Base-by-base conservation (phyloP, 2,888 invertebrate genomes). In the Platypus cylindrus region DNA sequence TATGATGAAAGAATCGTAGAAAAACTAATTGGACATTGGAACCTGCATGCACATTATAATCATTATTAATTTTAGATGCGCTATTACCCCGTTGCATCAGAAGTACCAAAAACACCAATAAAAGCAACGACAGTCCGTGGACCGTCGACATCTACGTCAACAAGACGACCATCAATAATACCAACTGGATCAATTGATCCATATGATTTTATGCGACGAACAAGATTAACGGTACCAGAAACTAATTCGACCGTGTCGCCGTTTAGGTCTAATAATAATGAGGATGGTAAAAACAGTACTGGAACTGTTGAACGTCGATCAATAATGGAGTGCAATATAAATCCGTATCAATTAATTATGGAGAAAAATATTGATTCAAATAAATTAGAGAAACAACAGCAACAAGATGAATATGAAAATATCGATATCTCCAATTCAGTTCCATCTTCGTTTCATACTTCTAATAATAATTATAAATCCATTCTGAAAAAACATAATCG, bases 191-290 rank as follows among this genome's bases (percentile, higher is more conserved):
- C n/a, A n/a, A n/a, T n/a, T n/a, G 81, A 86, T 61, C 86, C 86
- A 0, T 86, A 86, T 60, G 84, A 86, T 59, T 68, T 82, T 45
- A 81, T 86, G 79, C 69, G 86, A 51, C 70, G 83, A 45, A 80
- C 75, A 45, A 70, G 86, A 38, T 59, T 86, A 36, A 78, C 79
- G 30, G 78, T 79, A 2, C 62, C 69, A 39, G 52, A 45, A 39
- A 43, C 37, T 20, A 46, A 47, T 22, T 23, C 33, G 3, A 36
- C 14, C 11, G 34, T 31, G 3, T 55, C 56, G 46, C 54, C 62
- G 45, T 58, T 58, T 24, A 53, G 61, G 17, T 50, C 40, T 32
- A 55, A 52, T 34, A 43, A 27, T 39, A 33, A 23, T 37, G 28
- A 13, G n/a, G 7, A 7, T 9, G 46, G 46, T 14, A 35, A 37